Conservation (phyloP, 2,113 vertebrate genomes). For the Urocynchramus pylzowi region DNA sequence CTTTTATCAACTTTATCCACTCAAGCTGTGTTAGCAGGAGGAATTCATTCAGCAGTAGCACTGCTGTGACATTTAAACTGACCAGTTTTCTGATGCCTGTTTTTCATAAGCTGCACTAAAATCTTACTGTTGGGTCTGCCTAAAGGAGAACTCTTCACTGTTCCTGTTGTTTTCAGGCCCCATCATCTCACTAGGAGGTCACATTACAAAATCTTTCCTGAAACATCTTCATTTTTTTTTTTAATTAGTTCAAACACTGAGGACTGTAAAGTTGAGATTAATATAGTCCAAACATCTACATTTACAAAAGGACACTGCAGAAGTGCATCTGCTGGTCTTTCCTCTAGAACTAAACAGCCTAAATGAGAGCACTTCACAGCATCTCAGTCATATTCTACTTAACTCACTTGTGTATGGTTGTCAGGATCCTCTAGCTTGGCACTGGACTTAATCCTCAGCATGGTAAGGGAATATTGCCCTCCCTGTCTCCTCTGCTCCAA, state of each 20-base stretch:
- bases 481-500: background rate
- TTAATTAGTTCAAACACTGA: background rate
- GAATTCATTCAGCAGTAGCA: background rate
- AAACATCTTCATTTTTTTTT: background rate
- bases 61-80: background rate
- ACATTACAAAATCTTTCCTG: background rate
- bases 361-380: background rate
- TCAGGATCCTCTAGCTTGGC: background rate
- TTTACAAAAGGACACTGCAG: background rate
- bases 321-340: background rate
- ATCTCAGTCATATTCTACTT: background rate
- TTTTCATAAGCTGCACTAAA: background rate
- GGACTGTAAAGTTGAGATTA: background rate
- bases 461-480: fast-evolving
- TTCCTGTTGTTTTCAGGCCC: background rate
- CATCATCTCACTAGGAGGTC: background rate
- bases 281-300: background rate
- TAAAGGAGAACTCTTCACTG: background rate
- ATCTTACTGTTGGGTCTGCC: background rate
- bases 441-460: background rate
- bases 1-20: background rate
- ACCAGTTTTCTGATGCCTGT: background rate
- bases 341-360: background rate
- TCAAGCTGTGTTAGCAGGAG: background rate
- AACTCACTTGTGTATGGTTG: background rate